Conservation (phyloP, 1,140 invertebrate genomes). For the Caenorhabditis briggsae region DNA sequence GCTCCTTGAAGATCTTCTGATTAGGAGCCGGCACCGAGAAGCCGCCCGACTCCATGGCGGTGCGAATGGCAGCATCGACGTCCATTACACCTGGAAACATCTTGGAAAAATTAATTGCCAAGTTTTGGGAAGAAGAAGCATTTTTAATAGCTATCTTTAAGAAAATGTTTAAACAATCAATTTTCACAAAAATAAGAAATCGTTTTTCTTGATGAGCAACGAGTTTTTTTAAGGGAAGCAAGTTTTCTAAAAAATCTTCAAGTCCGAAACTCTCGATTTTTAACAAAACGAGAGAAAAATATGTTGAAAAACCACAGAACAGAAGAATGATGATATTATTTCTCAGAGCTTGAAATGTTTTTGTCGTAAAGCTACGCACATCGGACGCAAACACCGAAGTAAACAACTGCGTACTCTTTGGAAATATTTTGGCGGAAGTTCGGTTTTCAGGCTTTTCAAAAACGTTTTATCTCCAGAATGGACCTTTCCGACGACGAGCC, state of each 20-base stretch:
- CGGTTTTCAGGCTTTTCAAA: not conserved
- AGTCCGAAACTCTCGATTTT: no score
- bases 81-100: conserved; percentile 39
- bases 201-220: no score
- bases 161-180: no score
- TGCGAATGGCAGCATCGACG: not conserved
- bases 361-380: not conserved
- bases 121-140: no score
- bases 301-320: not conserved
- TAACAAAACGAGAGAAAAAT: not conserved
- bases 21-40: conserved; percentile 16
- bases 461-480: no score
- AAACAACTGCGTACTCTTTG: not conserved
- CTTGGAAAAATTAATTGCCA: not conserved
- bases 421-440: not conserved
- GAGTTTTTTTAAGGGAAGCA: no score
- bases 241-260: no score
- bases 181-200: no score
- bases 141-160: no score
- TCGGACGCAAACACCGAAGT: not conserved
- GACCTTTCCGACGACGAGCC: no score
- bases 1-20: conserved; percentile 92
- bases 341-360: not conserved
- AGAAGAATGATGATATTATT: not conserved
- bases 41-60: not conserved